These are phyloP conservation scores for Tauraco erythrolophus DNA, from an alignment of 2,113 vertebrate species.

Conservation along the genomic window DNA sequence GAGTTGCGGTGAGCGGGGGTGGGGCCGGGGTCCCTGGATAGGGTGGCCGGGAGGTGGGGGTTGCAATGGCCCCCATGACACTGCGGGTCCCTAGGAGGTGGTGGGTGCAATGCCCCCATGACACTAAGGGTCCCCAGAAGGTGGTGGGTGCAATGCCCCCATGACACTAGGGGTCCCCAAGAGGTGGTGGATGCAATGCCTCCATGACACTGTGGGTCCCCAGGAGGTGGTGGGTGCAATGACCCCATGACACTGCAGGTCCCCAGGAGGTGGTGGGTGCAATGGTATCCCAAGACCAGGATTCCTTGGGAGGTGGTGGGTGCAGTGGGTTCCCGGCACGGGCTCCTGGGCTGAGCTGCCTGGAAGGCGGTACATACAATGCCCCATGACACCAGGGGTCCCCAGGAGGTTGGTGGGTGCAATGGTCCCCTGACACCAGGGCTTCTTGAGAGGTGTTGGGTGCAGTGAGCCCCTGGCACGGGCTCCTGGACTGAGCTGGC, in stretches of 20 bases:
- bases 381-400: rapidly evolving
- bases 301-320: background rate
- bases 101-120: too few relatives aligned
- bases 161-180: too few relatives aligned
- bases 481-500: background rate
- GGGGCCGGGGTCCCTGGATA: too few relatives aligned
- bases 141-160: too few relatives aligned
- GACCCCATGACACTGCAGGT: rapidly evolving
- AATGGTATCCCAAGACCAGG: rapidly evolving
- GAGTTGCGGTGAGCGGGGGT: too few relatives aligned
- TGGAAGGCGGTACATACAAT: background rate
- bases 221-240: too few relatives aligned
- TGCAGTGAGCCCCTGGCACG: rapidly evolving
- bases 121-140: too few relatives aligned
- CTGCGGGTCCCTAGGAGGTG: too few relatives aligned
- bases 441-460: too few relatives aligned
- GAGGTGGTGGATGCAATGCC: background rate
- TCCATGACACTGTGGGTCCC: background rate
- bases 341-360: background rate
- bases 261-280: background rate
- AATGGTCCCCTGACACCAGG: rapidly evolving
- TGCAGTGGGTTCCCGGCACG: rapidly evolving
- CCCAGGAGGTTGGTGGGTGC: rapidly evolving
- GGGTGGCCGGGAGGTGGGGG: too few relatives aligned
- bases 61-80: too few relatives aligned